Conservation (phyloP, 1,140 invertebrate genomes). For the Drosophila micromelanica region DNA sequence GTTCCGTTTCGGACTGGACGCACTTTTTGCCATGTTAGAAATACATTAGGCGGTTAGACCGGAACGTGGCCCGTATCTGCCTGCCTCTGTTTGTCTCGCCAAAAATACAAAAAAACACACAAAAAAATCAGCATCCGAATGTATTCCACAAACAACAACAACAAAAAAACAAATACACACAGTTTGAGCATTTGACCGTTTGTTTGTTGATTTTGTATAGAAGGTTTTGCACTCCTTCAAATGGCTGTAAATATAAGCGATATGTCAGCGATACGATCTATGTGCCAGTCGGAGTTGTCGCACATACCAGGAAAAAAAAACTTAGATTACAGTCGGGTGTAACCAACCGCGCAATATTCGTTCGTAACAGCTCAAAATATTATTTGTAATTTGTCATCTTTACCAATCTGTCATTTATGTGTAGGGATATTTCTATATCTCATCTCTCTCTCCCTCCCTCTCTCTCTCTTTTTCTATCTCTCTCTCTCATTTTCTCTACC, state of each 20-base stretch:
- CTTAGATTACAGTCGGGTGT: too few relatives aligned
- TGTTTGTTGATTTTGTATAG: slow-evolving; percentile 3
- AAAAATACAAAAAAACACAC: background rate
- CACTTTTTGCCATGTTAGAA: slow-evolving; percentile 57
- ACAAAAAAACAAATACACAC: background rate
- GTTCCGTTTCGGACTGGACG: slow-evolving; percentile 21
- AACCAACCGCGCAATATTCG: too few relatives aligned
- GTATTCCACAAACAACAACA: slow-evolving; percentile 15
- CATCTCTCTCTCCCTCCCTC: background rate
- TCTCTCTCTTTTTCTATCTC: background rate
- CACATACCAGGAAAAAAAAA: background rate
- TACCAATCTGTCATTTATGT: too few relatives aligned
- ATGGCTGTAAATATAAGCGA: slow-evolving; percentile 3
- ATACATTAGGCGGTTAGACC: slow-evolving; percentile 51
- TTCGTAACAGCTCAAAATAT: too few relatives aligned
- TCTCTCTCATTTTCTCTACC: background rate
- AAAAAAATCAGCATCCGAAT: slow-evolving; percentile 6
- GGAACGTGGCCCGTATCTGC: too few relatives aligned
- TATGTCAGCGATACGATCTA: background rate
- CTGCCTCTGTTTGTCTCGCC: too few relatives aligned
- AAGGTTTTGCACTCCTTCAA: background rate
- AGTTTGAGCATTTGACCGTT: background rate
- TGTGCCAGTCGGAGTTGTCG: background rate
- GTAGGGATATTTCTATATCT: background rate
- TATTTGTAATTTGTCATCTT: too few relatives aligned